Percentiles rank a stretch among this genome's conserved stretches.
Evolutionary conservation across 2,888 invertebrate genomes (phyloP).

Genomic region (Eupithecia inturbata): DNA sequence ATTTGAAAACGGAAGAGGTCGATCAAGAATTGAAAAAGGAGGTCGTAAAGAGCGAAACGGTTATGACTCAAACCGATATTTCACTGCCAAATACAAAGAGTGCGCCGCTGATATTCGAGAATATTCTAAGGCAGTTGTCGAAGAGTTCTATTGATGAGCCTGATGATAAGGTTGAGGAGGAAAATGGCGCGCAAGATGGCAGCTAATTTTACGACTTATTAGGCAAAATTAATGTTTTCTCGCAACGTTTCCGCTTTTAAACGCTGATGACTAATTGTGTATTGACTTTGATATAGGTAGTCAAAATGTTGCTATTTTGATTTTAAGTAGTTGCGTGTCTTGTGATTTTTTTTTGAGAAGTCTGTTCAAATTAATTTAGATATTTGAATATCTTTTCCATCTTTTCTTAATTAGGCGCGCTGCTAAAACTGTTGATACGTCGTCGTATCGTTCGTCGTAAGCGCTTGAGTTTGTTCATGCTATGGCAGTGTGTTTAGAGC

Average conservation of each 20-base stretch:
- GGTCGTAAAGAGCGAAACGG: constrained; percentile 57
- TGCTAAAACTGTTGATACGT: background rate
- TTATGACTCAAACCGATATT: constrained; percentile 77
- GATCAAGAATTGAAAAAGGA: constrained; percentile 46
- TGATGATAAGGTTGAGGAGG: constrained; percentile 1
- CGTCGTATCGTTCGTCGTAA: too few species aligned
- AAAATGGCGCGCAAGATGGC: background rate
- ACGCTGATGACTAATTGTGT: background rate
- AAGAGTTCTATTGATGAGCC: constrained; percentile 70
- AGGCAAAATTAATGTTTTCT: background rate
- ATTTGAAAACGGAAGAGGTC: constrained; percentile 63
- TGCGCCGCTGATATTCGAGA: constrained; percentile 79
- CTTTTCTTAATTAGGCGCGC: background rate
- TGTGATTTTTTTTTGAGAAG: background rate
- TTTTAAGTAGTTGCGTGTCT: background rate
- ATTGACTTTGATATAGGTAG: background rate
- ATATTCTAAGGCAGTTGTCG: constrained; percentile 73
- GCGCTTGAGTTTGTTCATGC: background rate
- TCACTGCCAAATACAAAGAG: constrained; percentile 78
- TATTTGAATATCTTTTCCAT: background rate
- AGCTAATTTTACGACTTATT: background rate
- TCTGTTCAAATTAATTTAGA: background rate
- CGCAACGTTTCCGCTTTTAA: background rate
- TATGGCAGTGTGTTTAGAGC: background rate
- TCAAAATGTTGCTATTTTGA: background rate